Percentiles rank a stretch among this genome's conserved stretches.
These are phyloP conservation scores for Watsonalla binaria DNA, from an alignment of 2,888 invertebrate species.

Conservation along the genomic window DNA sequence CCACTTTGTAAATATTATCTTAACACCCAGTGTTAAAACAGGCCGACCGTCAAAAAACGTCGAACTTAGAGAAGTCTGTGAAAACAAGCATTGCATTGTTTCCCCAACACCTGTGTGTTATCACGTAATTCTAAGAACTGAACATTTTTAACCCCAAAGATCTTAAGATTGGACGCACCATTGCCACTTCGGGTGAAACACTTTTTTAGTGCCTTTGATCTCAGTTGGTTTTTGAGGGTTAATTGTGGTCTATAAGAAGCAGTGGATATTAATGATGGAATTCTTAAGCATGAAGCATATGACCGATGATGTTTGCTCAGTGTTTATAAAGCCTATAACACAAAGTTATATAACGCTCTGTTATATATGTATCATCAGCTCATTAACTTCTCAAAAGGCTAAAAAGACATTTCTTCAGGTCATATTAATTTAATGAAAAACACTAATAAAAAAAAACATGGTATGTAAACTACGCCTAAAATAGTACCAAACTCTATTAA, in stretches of 20 bases:
- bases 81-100: conserved; percentile 7
- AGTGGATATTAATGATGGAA: no score
- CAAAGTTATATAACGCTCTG: no score
- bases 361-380: no score
- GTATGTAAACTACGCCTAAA: no score
- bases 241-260: not conserved
- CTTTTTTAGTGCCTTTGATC: conserved; percentile 24
- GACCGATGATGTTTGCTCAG: no score
- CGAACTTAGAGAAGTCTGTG: conserved; percentile 2
- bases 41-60: not conserved
- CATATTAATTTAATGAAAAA: no score
- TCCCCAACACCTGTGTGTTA: conserved; percentile 1
- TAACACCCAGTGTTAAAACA: conserved; percentile 1
- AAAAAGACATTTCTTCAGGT: no score
- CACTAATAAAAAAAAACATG: no score
- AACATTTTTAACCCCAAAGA: not conserved
- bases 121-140: conserved; percentile 1
- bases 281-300: no score
- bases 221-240: conserved; percentile 1
- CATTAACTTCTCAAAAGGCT: no score
- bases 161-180: conserved; percentile 17
- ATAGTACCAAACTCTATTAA: no score
- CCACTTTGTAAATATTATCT: not conserved
- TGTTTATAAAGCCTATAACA: no score
- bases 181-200: conserved; percentile 12